A percentile compares a stretch with the other conserved stretches of the same genome.
Conservation (phyloP, 1,140 invertebrate species). For the Drosophila ambigua region DNA sequence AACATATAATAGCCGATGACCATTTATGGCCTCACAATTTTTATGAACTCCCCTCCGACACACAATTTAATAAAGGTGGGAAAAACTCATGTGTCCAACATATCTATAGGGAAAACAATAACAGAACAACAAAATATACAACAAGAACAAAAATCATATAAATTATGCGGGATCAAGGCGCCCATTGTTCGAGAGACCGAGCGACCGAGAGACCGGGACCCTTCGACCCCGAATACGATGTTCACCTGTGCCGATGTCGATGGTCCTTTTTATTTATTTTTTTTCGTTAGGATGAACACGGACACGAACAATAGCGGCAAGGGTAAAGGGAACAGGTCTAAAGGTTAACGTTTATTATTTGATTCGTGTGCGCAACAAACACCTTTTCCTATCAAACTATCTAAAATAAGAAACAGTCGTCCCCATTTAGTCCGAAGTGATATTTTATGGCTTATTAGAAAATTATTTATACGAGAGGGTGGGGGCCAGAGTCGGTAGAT, state of each 20-base stretch:
- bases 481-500: conserved; percentile 20
- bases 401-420: conserved; percentile 21
- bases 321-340: conserved; percentile 65
- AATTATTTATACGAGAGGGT: conserved; percentile 56
- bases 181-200: conserved; percentile 59
- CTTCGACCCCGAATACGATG: conserved; percentile 34
- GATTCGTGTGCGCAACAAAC: conserved; percentile 63
- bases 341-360: conserved; percentile 53
- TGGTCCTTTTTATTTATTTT: conserved; percentile 49
- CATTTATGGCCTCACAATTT: conserved; percentile 70
- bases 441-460: conserved; percentile 83
- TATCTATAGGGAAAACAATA: conserved; percentile 71
- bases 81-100: conserved; percentile 61
- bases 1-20: conserved; percentile 69
- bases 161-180: conserved; percentile 78
- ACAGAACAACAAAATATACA: conserved; percentile 38
- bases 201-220: conserved; percentile 28
- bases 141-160: conserved; percentile 66
- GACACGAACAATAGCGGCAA: conserved; percentile 56
- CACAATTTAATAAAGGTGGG: conserved; percentile 81
- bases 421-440: conserved; percentile 50
- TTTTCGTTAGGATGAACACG: conserved; percentile 46
- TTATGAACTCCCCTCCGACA: conserved; percentile 55
- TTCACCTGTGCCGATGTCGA: conserved; percentile 67
- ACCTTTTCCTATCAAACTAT: conserved; percentile 54